phyloP scores from a whole-genome alignment of 2,113 vertebrate species.

The Mormyrus lacerda region DNA sequence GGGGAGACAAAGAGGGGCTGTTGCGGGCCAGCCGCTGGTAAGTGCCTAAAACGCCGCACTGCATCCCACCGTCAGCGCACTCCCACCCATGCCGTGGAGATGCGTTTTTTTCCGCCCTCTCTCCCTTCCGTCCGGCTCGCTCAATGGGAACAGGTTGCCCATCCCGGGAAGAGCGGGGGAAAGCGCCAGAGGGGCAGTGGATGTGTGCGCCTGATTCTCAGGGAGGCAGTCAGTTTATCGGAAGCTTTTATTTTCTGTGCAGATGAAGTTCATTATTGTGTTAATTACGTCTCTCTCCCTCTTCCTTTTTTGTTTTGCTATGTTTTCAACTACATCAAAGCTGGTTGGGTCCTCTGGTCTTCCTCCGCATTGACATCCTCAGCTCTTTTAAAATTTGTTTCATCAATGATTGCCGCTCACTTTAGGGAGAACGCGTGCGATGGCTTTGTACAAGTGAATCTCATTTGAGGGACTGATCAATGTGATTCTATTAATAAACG shows the following conservation, averaged over 20 bases:
- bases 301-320: conserved; percentile 10
- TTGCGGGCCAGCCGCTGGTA: conserved; percentile 48
- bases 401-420: not conserved
- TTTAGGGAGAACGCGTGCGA: not conserved
- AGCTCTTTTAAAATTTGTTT: conserved; percentile 30
- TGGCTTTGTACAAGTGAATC: not conserved
- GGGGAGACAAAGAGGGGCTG: conserved; percentile 18
- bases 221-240: conserved; percentile 32
- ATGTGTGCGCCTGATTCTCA: conserved; percentile 2
- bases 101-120: conserved; percentile 34
- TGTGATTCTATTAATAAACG: conserved; percentile 35
- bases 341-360: conserved; percentile 7
- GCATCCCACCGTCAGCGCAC: conserved; percentile 8
- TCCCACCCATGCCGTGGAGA: not conserved
- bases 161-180: conserved; percentile 22
- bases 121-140: conserved; percentile 41
- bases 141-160: conserved; percentile 45
- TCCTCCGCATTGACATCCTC: not conserved
- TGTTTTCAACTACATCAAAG: conserved; percentile 29
- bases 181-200: not conserved
- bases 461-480: not conserved
- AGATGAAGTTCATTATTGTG: conserved; percentile 26
- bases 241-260: conserved; percentile 30
- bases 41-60: conserved; percentile 49
- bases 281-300: conserved; percentile 26